Conservation (phyloP, 2,888 invertebrate species). For the Coleophora deauratella region DNA sequence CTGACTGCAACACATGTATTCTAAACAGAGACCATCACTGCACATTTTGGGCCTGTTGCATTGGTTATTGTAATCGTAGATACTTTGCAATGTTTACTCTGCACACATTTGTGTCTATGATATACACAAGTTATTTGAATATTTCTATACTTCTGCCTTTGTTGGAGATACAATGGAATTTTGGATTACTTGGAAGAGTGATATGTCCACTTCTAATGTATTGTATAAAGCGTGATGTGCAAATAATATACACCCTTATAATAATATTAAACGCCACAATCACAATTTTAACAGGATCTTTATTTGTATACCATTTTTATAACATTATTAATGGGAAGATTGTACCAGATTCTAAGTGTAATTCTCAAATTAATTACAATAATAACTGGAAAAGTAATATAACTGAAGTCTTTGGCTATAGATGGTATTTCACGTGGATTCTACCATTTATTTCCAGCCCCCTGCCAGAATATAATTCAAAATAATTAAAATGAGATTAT, state of each 20-base stretch:
- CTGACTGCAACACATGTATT: not conserved
- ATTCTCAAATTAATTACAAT: not conserved
- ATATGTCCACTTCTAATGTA: not conserved
- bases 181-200: too few relatives aligned
- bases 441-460: not conserved
- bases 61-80: not conserved
- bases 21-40: not conserved
- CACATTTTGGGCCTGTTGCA: not conserved
- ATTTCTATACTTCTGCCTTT: not conserved
- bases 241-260: not conserved
- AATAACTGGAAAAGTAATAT: not conserved
- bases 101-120: not conserved
- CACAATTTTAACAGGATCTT: not conserved
- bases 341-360: not conserved
- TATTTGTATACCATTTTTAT: not conserved
- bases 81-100: not conserved
- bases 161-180: too few relatives aligned
- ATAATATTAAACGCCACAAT: not conserved
- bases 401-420: slow-evolving; percentile 8
- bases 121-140: not conserved
- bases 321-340: not conserved
- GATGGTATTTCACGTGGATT: slow-evolving; percentile 5
- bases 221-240: not conserved
- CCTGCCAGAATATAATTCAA: not conserved
- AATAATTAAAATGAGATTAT: not conserved